These are phyloP conservation scores for Rapana venosa DNA, from an alignment of 2,888 invertebrate species.

Conservation along the genomic window DNA sequence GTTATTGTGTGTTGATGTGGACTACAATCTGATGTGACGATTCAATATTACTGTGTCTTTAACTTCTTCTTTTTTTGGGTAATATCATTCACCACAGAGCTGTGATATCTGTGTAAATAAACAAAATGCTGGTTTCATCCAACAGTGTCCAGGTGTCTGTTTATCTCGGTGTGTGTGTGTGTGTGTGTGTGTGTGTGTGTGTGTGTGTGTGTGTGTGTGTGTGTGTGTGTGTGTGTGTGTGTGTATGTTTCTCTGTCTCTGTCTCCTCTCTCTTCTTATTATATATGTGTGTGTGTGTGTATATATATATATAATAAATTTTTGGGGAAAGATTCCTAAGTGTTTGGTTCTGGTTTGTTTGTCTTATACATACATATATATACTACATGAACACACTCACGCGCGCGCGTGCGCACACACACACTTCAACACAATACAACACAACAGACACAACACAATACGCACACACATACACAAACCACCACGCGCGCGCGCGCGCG, in stretches of 20 bases:
- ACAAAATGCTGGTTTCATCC: not conserved
- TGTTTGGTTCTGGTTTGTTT: too few species aligned
- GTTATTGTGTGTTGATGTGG: too few species aligned
- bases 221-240: constrained; percentile 2
- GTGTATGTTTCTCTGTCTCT: not conserved
- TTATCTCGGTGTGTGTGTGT: not conserved
- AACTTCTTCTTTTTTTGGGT: not conserved
- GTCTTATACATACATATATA: too few species aligned
- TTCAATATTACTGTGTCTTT: too few species aligned
- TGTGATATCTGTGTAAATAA: constrained; percentile 14
- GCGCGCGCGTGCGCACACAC: not conserved
- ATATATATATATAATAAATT: too few species aligned
- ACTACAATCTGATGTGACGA: too few species aligned
- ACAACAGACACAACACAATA: too few species aligned
- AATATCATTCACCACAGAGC: not conserved
- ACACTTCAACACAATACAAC: too few species aligned
- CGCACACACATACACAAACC: not conserved
- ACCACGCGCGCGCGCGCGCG: too few species aligned
- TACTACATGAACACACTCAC: not conserved
- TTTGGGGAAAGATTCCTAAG: too few species aligned
- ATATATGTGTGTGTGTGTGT: too few species aligned
- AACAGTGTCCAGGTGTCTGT: not conserved
- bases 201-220: not conserved
- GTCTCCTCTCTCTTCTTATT: not conserved
- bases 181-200: not conserved